phyloP scores from a whole-genome alignment of 2,113 vertebrate species.

The Apaloderma vittatum region DNA sequence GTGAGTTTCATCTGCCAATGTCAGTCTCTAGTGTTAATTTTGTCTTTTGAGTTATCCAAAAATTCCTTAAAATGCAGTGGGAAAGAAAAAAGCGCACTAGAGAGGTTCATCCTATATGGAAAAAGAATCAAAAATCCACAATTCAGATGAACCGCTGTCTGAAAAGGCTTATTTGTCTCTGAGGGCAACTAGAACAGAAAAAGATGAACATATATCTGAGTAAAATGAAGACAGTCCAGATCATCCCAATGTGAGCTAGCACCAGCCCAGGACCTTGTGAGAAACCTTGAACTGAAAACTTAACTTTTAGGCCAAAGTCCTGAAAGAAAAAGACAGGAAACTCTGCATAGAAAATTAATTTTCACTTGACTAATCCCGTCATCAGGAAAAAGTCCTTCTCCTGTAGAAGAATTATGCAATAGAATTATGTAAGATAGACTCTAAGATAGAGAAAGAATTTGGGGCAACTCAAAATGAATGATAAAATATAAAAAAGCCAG shows the following conservation, averaged over 20 bases:
- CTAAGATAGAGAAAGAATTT: neutral
- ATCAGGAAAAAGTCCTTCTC: neutral
- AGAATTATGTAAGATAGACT: neutral
- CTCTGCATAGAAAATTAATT: neutral
- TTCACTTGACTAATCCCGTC: neutral
- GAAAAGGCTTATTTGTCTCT: neutral
- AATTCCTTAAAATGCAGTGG: neutral
- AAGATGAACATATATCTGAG: neutral
- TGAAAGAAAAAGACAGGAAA: neutral
- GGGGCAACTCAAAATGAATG: neutral
- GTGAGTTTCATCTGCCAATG: neutral
- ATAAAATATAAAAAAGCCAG: neutral
- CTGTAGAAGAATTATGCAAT: too few relatives aligned
- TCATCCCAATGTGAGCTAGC: neutral
- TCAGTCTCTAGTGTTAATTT: neutral
- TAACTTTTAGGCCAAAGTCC: neutral
- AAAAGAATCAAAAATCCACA: neutral
- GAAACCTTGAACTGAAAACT: neutral
- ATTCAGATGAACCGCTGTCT: neutral
- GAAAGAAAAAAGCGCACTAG: neutral
- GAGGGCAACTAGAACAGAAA: neutral
- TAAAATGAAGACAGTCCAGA: neutral
- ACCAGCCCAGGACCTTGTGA: neutral
- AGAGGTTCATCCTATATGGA: neutral
- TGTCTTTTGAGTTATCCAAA: neutral